Evolutionary conservation across 2,113 vertebrate genomes (phyloP).

Genomic region (Anser cygnoides): DNA sequence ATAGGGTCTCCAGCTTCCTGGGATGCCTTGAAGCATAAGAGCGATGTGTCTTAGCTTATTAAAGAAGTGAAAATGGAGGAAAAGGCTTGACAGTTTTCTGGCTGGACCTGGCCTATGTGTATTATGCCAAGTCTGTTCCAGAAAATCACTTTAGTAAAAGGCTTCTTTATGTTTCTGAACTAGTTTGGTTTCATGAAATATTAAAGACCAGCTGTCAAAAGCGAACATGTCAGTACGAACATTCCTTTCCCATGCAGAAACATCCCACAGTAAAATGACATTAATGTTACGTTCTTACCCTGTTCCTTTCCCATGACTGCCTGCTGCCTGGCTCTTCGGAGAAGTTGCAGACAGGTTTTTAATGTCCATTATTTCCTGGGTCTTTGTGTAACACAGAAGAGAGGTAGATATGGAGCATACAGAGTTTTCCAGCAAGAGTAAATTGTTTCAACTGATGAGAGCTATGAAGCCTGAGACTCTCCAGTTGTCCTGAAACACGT

Average conservation of each 20-base stretch:
- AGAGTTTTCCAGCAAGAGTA: neutral
- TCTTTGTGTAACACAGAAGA: neutral
- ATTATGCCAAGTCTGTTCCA: slow-evolving; percentile 63
- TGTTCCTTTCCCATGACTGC: slow-evolving; percentile 2
- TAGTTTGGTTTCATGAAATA: slow-evolving; percentile 66
- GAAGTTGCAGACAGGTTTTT: neutral
- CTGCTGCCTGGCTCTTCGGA: neutral
- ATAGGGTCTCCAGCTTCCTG: slow-evolving; percentile 19
- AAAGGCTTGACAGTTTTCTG: slow-evolving; percentile 52
- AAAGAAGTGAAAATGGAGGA: slow-evolving; percentile 31
- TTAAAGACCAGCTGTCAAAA: slow-evolving; percentile 53
- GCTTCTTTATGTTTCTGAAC: slow-evolving; percentile 63
- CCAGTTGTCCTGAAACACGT: neutral
- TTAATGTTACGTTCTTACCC: neutral
- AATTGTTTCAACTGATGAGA: neutral
- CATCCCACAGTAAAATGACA: slow-evolving; percentile 9
- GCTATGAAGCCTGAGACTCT: neutral
- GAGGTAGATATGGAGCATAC: accelerated
- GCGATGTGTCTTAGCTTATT: slow-evolving; percentile 55
- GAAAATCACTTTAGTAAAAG: slow-evolving; percentile 70
- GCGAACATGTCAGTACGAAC: neutral
- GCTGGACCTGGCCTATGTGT: slow-evolving; percentile 26
- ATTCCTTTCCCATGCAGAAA: slow-evolving; percentile 16
- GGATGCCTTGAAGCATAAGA: slow-evolving; percentile 64
- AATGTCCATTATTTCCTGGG: neutral